Percentiles rank a stretch among this genome's conserved stretches.
Conservation (phyloP, 2,113 vertebrate species). For the Vireo altiloquus region DNA sequence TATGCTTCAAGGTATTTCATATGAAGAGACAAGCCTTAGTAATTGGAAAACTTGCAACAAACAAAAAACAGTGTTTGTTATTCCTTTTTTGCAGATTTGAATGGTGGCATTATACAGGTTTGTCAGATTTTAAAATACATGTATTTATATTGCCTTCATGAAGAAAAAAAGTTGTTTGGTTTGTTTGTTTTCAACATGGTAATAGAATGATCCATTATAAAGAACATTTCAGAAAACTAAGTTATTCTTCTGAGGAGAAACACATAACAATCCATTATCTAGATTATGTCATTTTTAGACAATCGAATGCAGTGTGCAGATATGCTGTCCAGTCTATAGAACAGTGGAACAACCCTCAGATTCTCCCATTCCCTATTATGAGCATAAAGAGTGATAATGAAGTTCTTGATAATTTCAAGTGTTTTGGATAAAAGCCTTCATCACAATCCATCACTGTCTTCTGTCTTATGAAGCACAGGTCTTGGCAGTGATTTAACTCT, state of each 20-base stretch:
- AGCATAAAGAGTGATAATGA: background rate
- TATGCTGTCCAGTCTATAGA: background rate
- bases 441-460: background rate
- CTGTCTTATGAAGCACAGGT: background rate
- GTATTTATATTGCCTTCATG: background rate
- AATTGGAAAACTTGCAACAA: background rate
- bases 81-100: background rate
- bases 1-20: background rate
- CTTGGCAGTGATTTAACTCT: background rate
- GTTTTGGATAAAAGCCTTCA: background rate
- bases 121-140: background rate
- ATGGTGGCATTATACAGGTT: background rate
- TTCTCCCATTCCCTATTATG: background rate
- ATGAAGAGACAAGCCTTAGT: background rate
- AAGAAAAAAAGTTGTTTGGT: background rate
- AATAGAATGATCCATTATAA: background rate
- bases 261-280: background rate
- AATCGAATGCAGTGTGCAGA: background rate
- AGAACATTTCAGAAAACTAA: background rate
- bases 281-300: background rate
- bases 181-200: background rate
- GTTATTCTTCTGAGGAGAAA: background rate
- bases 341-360: rapidly evolving
- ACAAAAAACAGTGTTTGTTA: background rate
- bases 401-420: background rate